Evolutionary conservation across 2,113 vertebrate genomes (phyloP), one percentile per base, ranked within the genome.

Genomic region (Nyctibius bracteatus): DNA sequence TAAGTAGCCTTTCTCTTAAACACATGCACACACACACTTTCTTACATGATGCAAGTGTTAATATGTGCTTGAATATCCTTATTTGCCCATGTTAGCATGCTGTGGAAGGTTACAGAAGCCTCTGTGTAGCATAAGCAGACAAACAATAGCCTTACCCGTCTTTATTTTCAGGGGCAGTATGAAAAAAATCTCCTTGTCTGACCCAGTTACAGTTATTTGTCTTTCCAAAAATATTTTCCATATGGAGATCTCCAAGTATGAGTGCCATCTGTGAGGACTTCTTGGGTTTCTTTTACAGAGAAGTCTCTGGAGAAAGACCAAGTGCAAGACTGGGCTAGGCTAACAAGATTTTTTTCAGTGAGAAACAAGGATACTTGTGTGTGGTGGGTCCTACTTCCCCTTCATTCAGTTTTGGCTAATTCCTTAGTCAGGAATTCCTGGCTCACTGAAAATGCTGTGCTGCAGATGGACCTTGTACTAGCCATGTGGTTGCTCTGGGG

Each of bases 191-290:
- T 79, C 49, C 77, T 93, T 92, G 91, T 87, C 91, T 96, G 88
- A 94, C 91, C 83, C 88, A 92, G 52, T 94, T 96, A 94, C 73
- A 89, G 86, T 91, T 92, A 86, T 95, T 96, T 96, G 91, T 94
- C 92, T 94, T 96, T 96, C 95, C 88, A 94, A 95, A 96, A 96
- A 95, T 94, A 96, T 94, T 96, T 96, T 95, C 96, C 94, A 94
- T 95, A 92, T 92, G 96, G 88, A 95, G 83, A 72, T 95, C 92
- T 97, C 92, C 90, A 88, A 79, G 86, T 63, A 83, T 93, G 86
- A 95, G 66, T 89, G 73, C 95, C 96, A 95, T 97, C 96, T 96
- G 91, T 87, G 94, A 93, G 65, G 96, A 94, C 92, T 96, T 95
- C 88, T 96, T 96, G 61, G 77, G 62, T 94, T 95, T 96, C 81